A percentile compares a stretch with the other conserved stretches of the same genome.
phyloP scores from a whole-genome alignment of 2,888 invertebrate genomes.

The Aproaerema taeniolella region DNA sequence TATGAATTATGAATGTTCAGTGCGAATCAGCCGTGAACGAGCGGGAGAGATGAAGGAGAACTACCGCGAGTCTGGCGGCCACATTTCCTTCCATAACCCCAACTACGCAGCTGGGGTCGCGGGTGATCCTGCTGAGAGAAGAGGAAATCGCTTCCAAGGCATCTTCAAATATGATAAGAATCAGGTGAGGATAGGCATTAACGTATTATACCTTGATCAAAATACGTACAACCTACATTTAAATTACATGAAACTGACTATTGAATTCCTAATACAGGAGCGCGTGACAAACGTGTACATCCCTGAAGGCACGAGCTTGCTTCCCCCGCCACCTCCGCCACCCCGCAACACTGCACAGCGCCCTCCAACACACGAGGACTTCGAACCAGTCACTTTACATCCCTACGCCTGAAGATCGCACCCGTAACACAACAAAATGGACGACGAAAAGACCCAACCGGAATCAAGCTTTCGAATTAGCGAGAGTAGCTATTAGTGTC shows the following conservation, averaged over 20 bases:
- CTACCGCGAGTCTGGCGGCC: conserved; percentile 78
- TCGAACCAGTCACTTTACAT: conserved; percentile 75
- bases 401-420: conserved; percentile 54
- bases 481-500: conserved; percentile 9
- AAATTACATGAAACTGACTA: too few species aligned
- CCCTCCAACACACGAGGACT: conserved; percentile 78
- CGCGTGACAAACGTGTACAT: conserved; percentile 79
- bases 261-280: too few species aligned
- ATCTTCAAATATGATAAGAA: conserved; percentile 88
- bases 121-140: conserved; percentile 43
- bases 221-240: too few species aligned
- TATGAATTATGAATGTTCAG: conserved; percentile 22
- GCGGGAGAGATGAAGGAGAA: conserved; percentile 53
- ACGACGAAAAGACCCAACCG: too few species aligned
- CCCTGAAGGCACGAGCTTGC: conserved; percentile 83
- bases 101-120: conserved; percentile 84
- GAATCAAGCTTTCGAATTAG: conserved; percentile 8
- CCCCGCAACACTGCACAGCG: conserved; percentile 73
- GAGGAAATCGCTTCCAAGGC: conserved; percentile 64
- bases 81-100: conserved; percentile 92
- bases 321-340: conserved; percentile 79
- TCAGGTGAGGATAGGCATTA: conserved; percentile 69
- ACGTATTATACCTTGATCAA: too few species aligned
- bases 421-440: conserved; percentile 1
- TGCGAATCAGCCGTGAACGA: conserved; percentile 33